Percentiles rank a stretch among this genome's conserved stretches.
Evolutionary conservation across 1,140 invertebrate genomes (phyloP).

Genomic region (Pseudoatta argentina): DNA sequence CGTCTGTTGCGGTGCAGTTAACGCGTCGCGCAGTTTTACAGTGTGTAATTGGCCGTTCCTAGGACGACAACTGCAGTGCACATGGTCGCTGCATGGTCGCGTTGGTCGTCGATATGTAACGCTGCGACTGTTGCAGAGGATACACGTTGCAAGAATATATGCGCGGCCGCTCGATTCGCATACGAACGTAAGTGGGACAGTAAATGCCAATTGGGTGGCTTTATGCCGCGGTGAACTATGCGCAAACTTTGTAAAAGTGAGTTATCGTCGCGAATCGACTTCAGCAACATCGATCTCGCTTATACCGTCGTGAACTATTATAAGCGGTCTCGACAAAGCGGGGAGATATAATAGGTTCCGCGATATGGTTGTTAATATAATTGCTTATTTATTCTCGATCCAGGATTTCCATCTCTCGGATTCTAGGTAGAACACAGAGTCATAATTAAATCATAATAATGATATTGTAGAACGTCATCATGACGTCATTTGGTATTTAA

Average conservation of each 20-base stretch:
- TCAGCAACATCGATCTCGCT: slow-evolving; percentile 45
- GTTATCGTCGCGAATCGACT: slow-evolving; percentile 56
- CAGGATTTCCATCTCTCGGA: background rate
- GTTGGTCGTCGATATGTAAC: slow-evolving; percentile 41
- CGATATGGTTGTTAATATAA: slow-evolving; percentile 7
- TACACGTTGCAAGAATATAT: slow-evolving; percentile 44
- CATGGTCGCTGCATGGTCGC: slow-evolving; percentile 12
- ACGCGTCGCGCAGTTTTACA: slow-evolving; percentile 43
- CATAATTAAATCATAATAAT: too few species aligned
- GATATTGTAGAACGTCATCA: too few species aligned
- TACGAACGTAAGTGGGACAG: slow-evolving; percentile 58
- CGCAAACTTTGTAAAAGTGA: slow-evolving; percentile 45
- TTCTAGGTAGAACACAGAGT: too few species aligned
- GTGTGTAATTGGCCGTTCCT: slow-evolving; percentile 45
- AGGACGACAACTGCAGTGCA: slow-evolving; percentile 50
- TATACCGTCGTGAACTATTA: slow-evolving; percentile 34
- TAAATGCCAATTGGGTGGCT: slow-evolving; percentile 61
- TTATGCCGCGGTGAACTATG: slow-evolving; percentile 47
- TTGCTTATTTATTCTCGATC: background rate
- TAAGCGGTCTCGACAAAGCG: slow-evolving; percentile 27
- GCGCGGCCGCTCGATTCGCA: slow-evolving; percentile 46
- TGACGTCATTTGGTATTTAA: too few species aligned
- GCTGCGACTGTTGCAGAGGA: slow-evolving; percentile 13
- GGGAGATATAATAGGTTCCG: background rate
- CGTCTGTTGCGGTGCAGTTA: slow-evolving; percentile 12